phyloP scores from a whole-genome alignment of 2,113 vertebrate genomes.

The Physeter macrocephalus region DNA sequence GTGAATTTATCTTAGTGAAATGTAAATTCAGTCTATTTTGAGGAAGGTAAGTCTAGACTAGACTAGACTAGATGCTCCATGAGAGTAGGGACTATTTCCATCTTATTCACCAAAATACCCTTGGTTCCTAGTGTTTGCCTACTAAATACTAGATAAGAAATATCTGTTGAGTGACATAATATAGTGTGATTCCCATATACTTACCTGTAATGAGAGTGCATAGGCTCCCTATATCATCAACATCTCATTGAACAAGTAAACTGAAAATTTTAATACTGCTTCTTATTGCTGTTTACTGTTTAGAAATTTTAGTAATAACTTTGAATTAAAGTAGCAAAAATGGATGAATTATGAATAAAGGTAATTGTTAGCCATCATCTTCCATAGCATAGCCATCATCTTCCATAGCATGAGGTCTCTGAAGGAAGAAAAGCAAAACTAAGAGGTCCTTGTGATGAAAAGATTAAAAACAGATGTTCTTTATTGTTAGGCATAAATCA shows the following conservation, averaged over 20 bases:
- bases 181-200: not conserved
- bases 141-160: not conserved
- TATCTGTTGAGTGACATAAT: not conserved
- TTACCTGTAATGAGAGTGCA: not conserved
- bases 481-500: constrained; percentile 31
- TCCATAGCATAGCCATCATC: not conserved
- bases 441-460: not conserved
- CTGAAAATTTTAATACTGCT: not conserved
- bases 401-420: not conserved
- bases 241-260: not conserved
- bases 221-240: not conserved
- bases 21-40: not conserved
- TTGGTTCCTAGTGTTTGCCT: not conserved
- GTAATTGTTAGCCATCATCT: not conserved
- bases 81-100: not conserved
- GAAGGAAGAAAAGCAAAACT: not conserved
- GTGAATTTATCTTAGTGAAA: not conserved
- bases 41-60: not conserved
- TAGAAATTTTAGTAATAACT: not conserved
- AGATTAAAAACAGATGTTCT: constrained; percentile 8
- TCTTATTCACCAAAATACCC: not conserved
- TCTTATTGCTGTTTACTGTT: not conserved
- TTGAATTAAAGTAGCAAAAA: constrained; percentile 5
- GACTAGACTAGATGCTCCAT: not conserved
- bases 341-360: constrained; percentile 19